These are phyloP conservation scores for Bombus soroeensis DNA, from an alignment of 1,140 invertebrate genomes.

Conservation along the genomic window DNA sequence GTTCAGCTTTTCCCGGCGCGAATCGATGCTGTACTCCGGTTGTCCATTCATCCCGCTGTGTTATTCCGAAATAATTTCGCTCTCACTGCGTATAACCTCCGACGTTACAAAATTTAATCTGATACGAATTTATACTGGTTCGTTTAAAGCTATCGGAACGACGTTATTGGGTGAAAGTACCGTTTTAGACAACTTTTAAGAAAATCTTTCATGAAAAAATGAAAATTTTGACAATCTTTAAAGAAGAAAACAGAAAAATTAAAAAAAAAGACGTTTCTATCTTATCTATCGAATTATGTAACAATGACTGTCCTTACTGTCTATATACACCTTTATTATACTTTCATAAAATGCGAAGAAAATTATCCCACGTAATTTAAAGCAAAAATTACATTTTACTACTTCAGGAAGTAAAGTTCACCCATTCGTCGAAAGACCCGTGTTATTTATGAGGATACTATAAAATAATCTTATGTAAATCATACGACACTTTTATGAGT, in stretches of 20 bases:
- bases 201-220: neutral
- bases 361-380: neutral
- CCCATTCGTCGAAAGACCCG: neutral
- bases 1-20: constrained; percentile 54
- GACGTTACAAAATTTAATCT: neutral
- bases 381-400: neutral
- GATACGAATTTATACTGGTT: neutral
- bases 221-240: neutral
- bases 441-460: neutral
- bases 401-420: neutral
- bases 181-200: neutral
- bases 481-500: neutral
- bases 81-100: neutral
- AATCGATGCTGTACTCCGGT: constrained; percentile 75
- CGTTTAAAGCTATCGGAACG: neutral
- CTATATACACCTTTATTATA: too few species aligned
- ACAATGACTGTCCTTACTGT: too few species aligned
- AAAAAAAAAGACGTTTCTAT: too few species aligned
- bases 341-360: too few species aligned
- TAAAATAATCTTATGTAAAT: neutral
- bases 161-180: neutral
- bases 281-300: too few species aligned
- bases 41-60: constrained; percentile 62
- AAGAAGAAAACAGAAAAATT: neutral
- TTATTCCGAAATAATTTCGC: constrained; percentile 33